A percentile compares a stretch with the other conserved stretches of the same genome.
Conservation (phyloP, 2,888 invertebrate genomes). For the Stenoptilia bipunctidactyla region DNA sequence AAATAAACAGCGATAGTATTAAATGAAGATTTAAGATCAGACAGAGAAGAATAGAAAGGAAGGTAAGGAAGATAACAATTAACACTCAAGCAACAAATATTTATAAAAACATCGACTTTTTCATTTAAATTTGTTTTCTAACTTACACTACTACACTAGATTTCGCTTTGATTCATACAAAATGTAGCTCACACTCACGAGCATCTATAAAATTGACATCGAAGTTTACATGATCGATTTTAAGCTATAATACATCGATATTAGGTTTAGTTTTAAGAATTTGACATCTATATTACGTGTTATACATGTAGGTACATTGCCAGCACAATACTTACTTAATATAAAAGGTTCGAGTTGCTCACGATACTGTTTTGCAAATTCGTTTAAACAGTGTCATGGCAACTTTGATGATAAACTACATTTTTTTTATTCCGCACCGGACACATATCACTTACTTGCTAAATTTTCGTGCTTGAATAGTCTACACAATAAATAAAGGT, state of each 20-base stretch:
- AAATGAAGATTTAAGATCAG: not conserved
- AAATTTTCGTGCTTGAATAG: constrained; percentile 56
- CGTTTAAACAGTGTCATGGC: no score
- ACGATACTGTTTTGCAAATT: no score
- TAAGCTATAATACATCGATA: constrained; percentile 60
- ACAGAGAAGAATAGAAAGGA: constrained; percentile 4
- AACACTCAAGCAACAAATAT: constrained; percentile 35
- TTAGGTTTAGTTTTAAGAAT: constrained; percentile 38
- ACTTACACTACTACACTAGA: constrained; percentile 33
- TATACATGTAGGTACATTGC: constrained; percentile 38
- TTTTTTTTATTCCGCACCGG: constrained; percentile 5
- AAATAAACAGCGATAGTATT: not conserved
- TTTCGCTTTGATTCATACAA: constrained; percentile 37
- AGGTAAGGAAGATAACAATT: constrained; percentile 13
- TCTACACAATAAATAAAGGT: constrained; percentile 28
- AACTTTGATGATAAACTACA: not conserved
- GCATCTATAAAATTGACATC: constrained; percentile 61
- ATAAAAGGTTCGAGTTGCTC: no score
- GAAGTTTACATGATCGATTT: constrained; percentile 55
- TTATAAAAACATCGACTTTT: constrained; percentile 41
- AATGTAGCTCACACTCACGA: constrained; percentile 36
- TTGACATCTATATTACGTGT: constrained; percentile 49
- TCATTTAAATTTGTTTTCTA: constrained; percentile 35
- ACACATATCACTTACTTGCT: constrained; percentile 6
- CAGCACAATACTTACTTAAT: constrained; percentile 12